Evolutionary conservation across 2,797 vertebrate genomes (phyloP).

Genomic region (Fringilla coelebs): DNA sequence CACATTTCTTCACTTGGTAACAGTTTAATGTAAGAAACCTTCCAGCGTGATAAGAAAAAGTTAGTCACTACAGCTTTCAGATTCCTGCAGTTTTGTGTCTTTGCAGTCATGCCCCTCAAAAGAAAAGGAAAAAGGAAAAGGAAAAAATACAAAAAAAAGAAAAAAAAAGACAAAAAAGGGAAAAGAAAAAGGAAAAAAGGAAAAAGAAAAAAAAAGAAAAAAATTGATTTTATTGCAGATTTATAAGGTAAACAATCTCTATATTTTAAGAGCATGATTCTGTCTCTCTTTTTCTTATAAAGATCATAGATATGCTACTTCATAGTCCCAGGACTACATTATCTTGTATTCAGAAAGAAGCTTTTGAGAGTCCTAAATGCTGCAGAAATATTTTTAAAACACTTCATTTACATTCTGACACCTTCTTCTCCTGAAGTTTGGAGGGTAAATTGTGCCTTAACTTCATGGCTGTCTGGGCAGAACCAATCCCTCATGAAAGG

Average conservation of each 20-base stretch:
- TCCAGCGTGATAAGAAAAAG: no score
- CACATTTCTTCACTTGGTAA: neutral
- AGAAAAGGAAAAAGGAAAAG: neutral
- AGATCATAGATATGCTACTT: neutral
- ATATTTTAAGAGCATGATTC: neutral
- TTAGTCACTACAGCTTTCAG: neutral
- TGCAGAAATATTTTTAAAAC: neutral
- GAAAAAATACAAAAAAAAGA: neutral
- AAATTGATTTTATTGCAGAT: neutral
- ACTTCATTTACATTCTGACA: neutral
- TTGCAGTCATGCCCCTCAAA: neutral
- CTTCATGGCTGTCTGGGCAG: neutral
- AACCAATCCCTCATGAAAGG: neutral
- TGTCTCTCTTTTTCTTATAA: neutral
- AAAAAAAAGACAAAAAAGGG: accelerated
- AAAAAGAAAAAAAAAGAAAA: neutral
- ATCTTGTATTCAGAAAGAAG: neutral
- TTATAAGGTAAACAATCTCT: neutral
- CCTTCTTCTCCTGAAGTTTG: neutral
- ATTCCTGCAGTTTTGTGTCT: neutral
- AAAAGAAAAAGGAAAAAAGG: accelerated
- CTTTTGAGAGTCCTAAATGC: neutral
- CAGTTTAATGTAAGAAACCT: neutral
- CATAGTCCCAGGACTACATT: neutral
- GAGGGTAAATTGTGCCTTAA: neutral